Evolutionary conservation across 2,797 vertebrate species (phyloP).

Genomic region (Knipowitschia caucasica): DNA sequence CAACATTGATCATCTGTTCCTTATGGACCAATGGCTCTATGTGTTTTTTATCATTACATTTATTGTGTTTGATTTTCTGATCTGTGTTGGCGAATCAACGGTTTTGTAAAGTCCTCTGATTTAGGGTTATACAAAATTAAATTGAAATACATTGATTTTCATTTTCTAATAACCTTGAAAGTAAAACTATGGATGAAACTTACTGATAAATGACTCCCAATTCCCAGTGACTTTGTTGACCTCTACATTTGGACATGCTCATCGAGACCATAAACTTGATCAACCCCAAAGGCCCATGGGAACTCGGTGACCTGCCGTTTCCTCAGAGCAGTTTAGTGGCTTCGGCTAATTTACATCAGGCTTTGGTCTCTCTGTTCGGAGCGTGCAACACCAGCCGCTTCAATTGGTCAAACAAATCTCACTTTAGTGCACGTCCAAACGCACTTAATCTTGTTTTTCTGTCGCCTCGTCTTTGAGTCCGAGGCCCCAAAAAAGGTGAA

Average conservation of each 20-base stretch:
- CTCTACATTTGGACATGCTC: slow-evolving; percentile 50
- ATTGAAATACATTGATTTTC: background rate
- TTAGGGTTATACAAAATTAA: too few species aligned
- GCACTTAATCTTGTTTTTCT: slow-evolving; percentile 42
- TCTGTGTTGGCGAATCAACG: too few species aligned
- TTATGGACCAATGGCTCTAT: too few species aligned
- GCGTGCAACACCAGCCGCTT: slow-evolving; percentile 26
- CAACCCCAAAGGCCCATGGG: slow-evolving; percentile 49
- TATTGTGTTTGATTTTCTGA: too few species aligned
- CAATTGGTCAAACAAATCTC: slow-evolving; percentile 30
- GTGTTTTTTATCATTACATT: too few species aligned
- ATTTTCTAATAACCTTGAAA: background rate
- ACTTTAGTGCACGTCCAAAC: slow-evolving; percentile 29
- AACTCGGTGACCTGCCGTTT: slow-evolving; percentile 44
- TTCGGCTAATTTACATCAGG: slow-evolving; percentile 10
- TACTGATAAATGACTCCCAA: slow-evolving; percentile 13
- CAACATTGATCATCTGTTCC: too few species aligned
- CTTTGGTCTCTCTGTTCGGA: slow-evolving; percentile 25
- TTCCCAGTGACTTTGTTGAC: slow-evolving; percentile 11
- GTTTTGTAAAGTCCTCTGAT: too few species aligned
- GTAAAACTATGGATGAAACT: background rate
- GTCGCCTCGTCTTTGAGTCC: slow-evolving; percentile 32
- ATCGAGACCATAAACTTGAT: slow-evolving; percentile 38
- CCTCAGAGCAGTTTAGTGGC: slow-evolving; percentile 9
- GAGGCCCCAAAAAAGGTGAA: slow-evolving; percentile 14